Conservation (phyloP, 2,113 vertebrate species). For the Datnioides undecimradiatus region DNA sequence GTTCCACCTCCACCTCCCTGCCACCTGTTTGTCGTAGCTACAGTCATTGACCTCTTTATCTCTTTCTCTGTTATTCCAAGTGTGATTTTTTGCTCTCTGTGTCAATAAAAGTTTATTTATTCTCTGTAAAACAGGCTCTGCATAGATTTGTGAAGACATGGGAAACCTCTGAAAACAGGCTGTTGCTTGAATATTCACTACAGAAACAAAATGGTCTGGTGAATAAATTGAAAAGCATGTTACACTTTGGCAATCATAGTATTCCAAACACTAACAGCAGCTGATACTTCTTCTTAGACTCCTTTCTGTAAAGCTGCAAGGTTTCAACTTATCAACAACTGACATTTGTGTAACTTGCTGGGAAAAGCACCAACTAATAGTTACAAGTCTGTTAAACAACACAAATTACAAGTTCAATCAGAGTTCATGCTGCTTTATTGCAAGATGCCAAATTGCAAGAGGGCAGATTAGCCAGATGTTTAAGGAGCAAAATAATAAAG, state of each 20-base stretch:
- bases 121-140: slow-evolving; percentile 52
- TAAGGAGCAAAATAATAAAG: slow-evolving; percentile 5
- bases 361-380: background rate
- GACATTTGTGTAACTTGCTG: background rate
- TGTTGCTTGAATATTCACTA: background rate
- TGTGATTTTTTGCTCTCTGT: slow-evolving; percentile 51
- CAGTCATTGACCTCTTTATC: slow-evolving; percentile 26
- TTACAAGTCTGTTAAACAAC: background rate
- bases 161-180: background rate
- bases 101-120: slow-evolving; percentile 73
- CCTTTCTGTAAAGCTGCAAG: background rate
- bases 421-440: slow-evolving; percentile 1
- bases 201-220: background rate
- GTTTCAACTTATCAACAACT: background rate
- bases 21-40: slow-evolving; percentile 39
- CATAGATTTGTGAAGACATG: slow-evolving; percentile 2
- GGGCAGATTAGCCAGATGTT: background rate
- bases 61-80: slow-evolving; percentile 42
- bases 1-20: slow-evolving; percentile 18
- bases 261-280: background rate
- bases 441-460: background rate
- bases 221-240: background rate
- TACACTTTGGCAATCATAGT: background rate
- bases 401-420: background rate
- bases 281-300: background rate